Evolutionary conservation across 2,888 invertebrate species (phyloP).

Genomic region (Pandemis corylana): DNA sequence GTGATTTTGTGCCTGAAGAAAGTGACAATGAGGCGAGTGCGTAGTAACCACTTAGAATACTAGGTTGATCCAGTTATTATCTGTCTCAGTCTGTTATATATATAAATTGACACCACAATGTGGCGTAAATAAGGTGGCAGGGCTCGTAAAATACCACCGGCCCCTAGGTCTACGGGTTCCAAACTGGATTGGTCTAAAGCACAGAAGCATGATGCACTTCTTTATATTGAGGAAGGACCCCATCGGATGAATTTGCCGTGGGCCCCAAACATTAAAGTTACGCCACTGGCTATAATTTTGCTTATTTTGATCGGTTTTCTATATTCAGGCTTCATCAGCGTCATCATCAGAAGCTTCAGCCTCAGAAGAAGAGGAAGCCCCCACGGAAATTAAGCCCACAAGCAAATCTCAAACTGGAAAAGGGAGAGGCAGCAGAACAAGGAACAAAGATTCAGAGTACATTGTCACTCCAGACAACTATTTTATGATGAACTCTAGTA

Average conservation of each 20-base stretch:
- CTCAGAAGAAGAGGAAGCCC: slow-evolving; percentile 45
- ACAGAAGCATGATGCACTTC: too few relatives aligned
- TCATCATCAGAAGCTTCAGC: slow-evolving; percentile 44
- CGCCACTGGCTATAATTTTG: neutral
- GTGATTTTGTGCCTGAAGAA: slow-evolving; percentile 77
- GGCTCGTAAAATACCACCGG: too few relatives aligned
- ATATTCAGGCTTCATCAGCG: slow-evolving; percentile 53
- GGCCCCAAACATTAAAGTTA: too few relatives aligned
- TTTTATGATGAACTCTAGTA: slow-evolving; percentile 87
- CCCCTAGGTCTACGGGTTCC: too few relatives aligned
- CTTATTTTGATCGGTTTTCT: neutral
- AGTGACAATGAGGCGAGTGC: slow-evolving; percentile 69
- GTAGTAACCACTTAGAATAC: too few relatives aligned
- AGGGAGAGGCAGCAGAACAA: slow-evolving; percentile 55
- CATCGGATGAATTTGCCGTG: too few relatives aligned
- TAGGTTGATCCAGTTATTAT: neutral
- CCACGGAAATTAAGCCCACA: slow-evolving; percentile 57
- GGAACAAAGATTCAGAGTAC: slow-evolving; percentile 80
- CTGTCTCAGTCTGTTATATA: too few relatives aligned
- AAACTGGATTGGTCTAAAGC: too few relatives aligned
- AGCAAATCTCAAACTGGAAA: slow-evolving; percentile 60
- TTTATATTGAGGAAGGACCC: too few relatives aligned
- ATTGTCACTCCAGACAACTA: slow-evolving; percentile 88
- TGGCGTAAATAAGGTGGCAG: too few relatives aligned
- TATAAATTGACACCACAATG: too few relatives aligned